Evolutionary conservation across 2,797 vertebrate genomes (phyloP), one percentile per base, ranked within the genome.

Genomic region (Aphelocoma californica): DNA sequence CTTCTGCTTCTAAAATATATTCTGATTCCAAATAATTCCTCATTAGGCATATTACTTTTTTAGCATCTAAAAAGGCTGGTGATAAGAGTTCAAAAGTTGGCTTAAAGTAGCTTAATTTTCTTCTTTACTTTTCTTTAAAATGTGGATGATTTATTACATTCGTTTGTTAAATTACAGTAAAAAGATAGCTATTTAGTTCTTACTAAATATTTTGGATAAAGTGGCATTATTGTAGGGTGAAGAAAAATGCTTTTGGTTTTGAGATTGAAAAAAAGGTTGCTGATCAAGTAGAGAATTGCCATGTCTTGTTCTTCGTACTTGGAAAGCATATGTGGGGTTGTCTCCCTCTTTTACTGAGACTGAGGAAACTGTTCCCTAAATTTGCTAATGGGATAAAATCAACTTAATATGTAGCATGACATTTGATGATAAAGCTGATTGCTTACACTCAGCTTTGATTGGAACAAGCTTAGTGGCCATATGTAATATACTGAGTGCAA

Each of bases 301-400:
- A 2, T 38, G 36, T 45, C 9, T 67, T 86, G 72, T 54, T 70
- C 74, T 54, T 81, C 17, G 1, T 90, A 25, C 48, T 73, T 60
- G 31, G 40, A 32, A 85, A 89, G 36, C 8, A 10, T 51, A 51
- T 70, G 9, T 50, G 31, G 13, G 12, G 1, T 6, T 81, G 62
- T 81, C 48, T 51, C 74, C 58, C 44, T 83, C 28, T 3, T 88
- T 81, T 92, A 77, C 65, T 81, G 82, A 54, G 56, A 32, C 36
- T 2, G 6, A 90, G 62, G 80, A 88, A 48, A 53, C 31, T 72
- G 31, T 69, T 93, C 18, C 61, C 77, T 84, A 42, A 62, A 69
- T 79, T 90, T 86, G 54, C 34, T 94, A 93, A 95, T 94, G 80
- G 73, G 81, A 93, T 92, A 73, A 87, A 75, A 92, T 94, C 73